Evolutionary conservation across 2,113 vertebrate species (phyloP), one percentile per base, ranked within the genome.

Genomic region (Phainopepla nitens): DNA sequence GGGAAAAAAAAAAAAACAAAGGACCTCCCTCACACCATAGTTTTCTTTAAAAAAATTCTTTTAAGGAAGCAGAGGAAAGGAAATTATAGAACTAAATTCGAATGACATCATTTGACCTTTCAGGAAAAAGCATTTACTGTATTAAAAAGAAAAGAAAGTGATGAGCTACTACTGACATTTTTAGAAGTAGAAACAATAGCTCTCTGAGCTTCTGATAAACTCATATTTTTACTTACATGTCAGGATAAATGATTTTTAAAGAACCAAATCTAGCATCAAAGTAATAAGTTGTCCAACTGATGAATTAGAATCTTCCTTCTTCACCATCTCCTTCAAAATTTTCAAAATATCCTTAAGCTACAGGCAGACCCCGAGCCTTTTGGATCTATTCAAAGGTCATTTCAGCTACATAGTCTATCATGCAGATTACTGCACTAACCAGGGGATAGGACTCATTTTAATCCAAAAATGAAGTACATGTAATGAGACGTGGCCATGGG

Each of bases 231-330:
- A 81, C 25, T 92, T 8, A 36, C n/a, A 79, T 79, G 94, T 90
- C 90, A 93, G 51, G 18, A 27, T 71, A 87, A 96, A 93, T 89
- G 65, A 87, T 41, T 92, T 89, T 94, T 87, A 78, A 92, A 70
- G 35, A 82, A 71, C 27, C 72, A 92, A 64, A 75, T 68, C 60
- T 70, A 81, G 28, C 76, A 94, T 90, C 65, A 84, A 86, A 96
- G 28, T 94, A 94, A 78, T 91, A 94, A 87, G 73, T 93, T 89
- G 91, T 94, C 86, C 77, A 86, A 31, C 56, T 84, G 83, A 91
- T 28, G 56, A 93, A 77, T 88, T 86, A 95, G 33, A 82, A 82
- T 94, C 51, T 66, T 93, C 87, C 33, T 83, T 91, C 86, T 68
- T 84, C 89, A 79, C 41, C 41, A 84, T 75, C 39, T 91, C 56